Evolutionary conservation across 1,140 invertebrate species (phyloP), one percentile per base, ranked within the genome.

Genomic region (Goniozus legneri): DNA sequence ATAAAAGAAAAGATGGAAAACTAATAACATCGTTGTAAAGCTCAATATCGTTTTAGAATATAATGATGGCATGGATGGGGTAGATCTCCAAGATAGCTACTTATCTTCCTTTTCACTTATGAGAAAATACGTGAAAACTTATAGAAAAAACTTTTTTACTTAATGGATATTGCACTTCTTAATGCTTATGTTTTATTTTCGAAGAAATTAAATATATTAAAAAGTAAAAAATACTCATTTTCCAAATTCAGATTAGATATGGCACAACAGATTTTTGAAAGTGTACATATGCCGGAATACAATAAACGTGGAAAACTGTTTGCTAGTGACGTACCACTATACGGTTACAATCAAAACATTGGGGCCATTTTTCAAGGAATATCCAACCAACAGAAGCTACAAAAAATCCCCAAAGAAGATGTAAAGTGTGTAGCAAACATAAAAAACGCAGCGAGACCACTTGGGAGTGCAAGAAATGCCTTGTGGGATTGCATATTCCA

Each of bases 111-210:
- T 44, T 24, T 35, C 45, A 34, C n/a, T 52, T 8, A 52, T 52
- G 50, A 48, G 30, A 41, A 50, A 33, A 40, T 50, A 48, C 16
- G 30, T 50, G 14, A 52, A 52, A 33, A 32, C 21, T 13, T 52
- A 52, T 32, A 50, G 43, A 22, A 52, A 50, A 36, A 50, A 8
- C 50, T 52, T 30, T 45, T 50, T 37, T 52, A 52, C 22, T 14
- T 52, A 16, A 33, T 50, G 27, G 50, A 50, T 27, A 51, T 52
- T 19, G 30, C 35, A 10, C 35, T 52, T 31, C 43, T 15, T 18
- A 52, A 52, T 38, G 40, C 47, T 20, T 50, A 44, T 52, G 19
- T 40, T 30, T 13, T 52, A 12, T 34, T 21, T 18, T 14, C 21
- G 33, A 36, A 43, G n/a, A 52, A 52, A 27, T 33, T 22, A 15